Evolutionary conservation across 2,797 vertebrate species (phyloP).

Genomic region (Spondyliosoma cantharus): DNA sequence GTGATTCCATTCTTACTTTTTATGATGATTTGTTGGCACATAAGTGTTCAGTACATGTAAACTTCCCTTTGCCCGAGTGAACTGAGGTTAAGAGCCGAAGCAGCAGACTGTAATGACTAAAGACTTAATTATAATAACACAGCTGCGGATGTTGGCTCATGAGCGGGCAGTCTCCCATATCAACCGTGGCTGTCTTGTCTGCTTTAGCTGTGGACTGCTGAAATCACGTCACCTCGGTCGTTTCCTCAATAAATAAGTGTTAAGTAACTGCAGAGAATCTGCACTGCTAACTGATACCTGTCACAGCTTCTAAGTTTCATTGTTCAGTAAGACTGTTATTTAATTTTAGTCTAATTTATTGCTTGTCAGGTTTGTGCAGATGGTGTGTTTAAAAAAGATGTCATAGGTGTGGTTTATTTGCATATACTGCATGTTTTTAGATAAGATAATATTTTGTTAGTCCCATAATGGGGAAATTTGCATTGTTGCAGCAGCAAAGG

Average conservation of each 20-base stretch:
- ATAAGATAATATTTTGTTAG: no score
- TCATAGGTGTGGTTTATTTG: not conserved
- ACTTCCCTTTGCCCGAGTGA: not conserved
- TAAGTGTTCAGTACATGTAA: not conserved
- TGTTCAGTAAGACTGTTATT: not conserved
- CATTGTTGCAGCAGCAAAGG: no score
- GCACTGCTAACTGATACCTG: not conserved
- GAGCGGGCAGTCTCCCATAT: constrained; percentile 38
- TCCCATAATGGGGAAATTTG: no score
- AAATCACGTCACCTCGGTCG: not conserved
- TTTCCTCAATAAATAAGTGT: not conserved
- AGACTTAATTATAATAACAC: constrained; percentile 64
- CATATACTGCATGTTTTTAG: no score
- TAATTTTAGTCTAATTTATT: not conserved
- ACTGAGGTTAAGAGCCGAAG: not conserved
- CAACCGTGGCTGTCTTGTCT: constrained; percentile 30
- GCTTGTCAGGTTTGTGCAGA: not conserved
- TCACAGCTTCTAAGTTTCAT: not conserved
- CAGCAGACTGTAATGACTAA: constrained; percentile 28
- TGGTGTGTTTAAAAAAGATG: not conserved
- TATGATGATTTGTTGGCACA: no score
- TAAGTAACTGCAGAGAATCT: not conserved
- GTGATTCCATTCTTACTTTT: no score
- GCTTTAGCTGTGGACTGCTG: constrained; percentile 13
- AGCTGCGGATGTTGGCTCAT: constrained; percentile 48